A percentile compares a stretch with the other conserved stretches of the same genome.
These are phyloP conservation scores for Danio kyathit DNA, from an alignment of 2,797 vertebrate species.

Conservation along the genomic window DNA sequence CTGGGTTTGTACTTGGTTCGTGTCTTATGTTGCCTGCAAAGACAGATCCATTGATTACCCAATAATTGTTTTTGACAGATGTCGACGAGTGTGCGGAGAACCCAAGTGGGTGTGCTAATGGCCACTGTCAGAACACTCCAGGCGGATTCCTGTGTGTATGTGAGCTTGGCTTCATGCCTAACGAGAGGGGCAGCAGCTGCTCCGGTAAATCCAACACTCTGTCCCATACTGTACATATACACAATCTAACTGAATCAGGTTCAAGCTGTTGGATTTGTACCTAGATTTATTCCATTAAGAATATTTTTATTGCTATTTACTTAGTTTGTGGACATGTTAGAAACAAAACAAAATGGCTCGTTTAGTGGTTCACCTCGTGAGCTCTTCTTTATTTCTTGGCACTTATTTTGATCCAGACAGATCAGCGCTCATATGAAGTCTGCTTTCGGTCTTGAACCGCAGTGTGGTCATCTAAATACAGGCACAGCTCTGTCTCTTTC, in stretches of 20 bases:
- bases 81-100: slow-evolving; percentile 85
- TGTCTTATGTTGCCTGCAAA: not conserved
- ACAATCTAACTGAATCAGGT: not conserved
- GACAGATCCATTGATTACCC: slow-evolving; percentile 14
- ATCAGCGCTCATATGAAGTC: slow-evolving; percentile 37
- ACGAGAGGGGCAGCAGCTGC: slow-evolving; percentile 84
- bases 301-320: not conserved
- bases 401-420: slow-evolving; percentile 27
- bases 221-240: not conserved
- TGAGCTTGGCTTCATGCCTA: slow-evolving; percentile 82
- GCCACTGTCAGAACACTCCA: slow-evolving; percentile 88
- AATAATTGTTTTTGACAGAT: slow-evolving; percentile 76
- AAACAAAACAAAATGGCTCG: not conserved
- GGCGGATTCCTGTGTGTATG: slow-evolving; percentile 90
- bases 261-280: slow-evolving; percentile 9
- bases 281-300: not conserved
- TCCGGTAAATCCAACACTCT: slow-evolving; percentile 77
- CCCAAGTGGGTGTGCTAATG: slow-evolving; percentile 82
- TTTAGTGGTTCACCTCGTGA: not conserved
- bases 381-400: slow-evolving; percentile 16
- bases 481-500: slow-evolving; percentile 51
- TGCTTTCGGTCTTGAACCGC: slow-evolving; percentile 49
- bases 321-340: slow-evolving; percentile 7
- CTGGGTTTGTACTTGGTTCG: not conserved
- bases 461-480: slow-evolving; percentile 33